Conservation (phyloP, 2,797 vertebrate species). For the Cyclura pinguis region DNA sequence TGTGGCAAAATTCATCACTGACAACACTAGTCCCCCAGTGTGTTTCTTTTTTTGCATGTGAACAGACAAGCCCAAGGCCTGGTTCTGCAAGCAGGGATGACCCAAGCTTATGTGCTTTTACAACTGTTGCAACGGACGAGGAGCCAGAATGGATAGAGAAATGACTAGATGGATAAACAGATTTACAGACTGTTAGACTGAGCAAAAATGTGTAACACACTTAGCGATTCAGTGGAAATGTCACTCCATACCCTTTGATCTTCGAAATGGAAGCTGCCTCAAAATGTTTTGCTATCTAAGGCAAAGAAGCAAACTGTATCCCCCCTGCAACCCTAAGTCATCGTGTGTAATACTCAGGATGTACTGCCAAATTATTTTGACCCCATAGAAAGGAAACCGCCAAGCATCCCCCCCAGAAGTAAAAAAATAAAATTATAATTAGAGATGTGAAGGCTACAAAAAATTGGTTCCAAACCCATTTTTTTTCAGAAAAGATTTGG, state of each 20-base stretch:
- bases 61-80: background rate
- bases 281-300: background rate
- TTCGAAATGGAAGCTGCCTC: background rate
- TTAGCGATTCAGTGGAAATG: background rate
- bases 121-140: background rate
- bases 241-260: background rate
- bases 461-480: no score
- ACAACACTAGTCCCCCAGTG: slow-evolving; percentile 45
- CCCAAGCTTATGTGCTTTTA: background rate
- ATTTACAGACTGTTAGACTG: background rate
- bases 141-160: background rate
- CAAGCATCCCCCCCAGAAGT: background rate
- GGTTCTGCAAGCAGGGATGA: background rate
- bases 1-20: slow-evolving; percentile 69
- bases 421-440: background rate
- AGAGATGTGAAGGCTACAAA: no score
- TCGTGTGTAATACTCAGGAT: no score
- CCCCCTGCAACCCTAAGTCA: background rate
- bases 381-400: background rate
- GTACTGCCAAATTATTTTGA: background rate
- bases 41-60: slow-evolving; percentile 14
- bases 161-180: background rate
- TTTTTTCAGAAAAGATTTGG: no score
- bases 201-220: background rate
- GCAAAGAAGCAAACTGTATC: background rate